phyloP scores from a whole-genome alignment of 2,113 vertebrate species.

The Ceratotherium simum region DNA sequence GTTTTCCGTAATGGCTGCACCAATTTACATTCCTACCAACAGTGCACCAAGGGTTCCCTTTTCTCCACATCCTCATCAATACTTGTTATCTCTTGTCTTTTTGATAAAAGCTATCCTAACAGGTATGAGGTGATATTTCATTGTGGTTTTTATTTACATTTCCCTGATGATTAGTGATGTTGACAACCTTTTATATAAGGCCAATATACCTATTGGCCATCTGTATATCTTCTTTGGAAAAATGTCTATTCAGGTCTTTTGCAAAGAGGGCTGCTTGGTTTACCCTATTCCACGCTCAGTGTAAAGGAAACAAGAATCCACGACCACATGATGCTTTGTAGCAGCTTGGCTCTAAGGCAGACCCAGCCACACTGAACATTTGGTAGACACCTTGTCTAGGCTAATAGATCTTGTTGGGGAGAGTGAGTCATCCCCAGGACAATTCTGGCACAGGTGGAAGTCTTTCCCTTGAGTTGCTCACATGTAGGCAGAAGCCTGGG shows the following conservation, averaged over 20 bases:
- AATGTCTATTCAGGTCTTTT: not conserved
- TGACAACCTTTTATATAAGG: not conserved
- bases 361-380: fast-evolving
- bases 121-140: not conserved
- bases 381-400: not conserved
- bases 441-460: not conserved
- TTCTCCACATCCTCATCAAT: too few species aligned
- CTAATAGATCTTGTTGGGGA: not conserved
- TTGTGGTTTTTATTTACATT: not conserved
- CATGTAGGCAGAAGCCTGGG: not conserved
- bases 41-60: not conserved
- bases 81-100: not conserved
- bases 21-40: not conserved
- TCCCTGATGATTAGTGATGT: not conserved
- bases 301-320: not conserved
- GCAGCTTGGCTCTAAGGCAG: not conserved
- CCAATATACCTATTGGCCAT: not conserved
- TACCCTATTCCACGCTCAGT: not conserved
- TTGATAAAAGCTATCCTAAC: not conserved
- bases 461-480: not conserved
- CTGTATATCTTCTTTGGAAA: not conserved
- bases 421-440: too few species aligned
- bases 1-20: not conserved
- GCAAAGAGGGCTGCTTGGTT: not conserved
- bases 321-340: not conserved